These are phyloP conservation scores for Salpingus planirostris DNA, from an alignment of 2,888 invertebrate genomes.

Conservation along the genomic window DNA sequence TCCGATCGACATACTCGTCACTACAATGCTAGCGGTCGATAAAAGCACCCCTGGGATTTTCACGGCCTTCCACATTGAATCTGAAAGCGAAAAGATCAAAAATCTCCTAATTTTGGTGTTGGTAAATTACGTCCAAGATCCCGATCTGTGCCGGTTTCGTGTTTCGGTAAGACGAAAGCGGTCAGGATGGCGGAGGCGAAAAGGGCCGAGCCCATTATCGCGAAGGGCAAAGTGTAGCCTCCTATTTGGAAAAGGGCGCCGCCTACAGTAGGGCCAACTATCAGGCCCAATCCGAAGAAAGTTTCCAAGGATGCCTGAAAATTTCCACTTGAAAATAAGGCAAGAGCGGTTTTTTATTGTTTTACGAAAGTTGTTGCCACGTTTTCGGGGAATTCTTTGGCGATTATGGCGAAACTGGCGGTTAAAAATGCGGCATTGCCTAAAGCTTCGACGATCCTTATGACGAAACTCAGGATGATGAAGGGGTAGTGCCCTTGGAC, in stretches of 20 bases:
- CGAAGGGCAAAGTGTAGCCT: constrained; percentile 74
- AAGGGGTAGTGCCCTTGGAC: constrained; percentile 63
- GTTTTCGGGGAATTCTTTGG: constrained; percentile 78
- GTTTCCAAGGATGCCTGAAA: constrained; percentile 71
- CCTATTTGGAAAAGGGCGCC: constrained; percentile 73
- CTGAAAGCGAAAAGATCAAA: constrained; percentile 37
- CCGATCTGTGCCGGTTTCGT: constrained; percentile 49
- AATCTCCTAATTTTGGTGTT: not conserved
- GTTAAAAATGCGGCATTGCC: constrained; percentile 82
- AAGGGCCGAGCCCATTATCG: constrained; percentile 64
- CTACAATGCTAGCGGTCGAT: constrained; percentile 62
- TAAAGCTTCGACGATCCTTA: constrained; percentile 74
- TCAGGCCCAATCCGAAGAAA: constrained; percentile 78
- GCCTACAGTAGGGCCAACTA: constrained; percentile 85
- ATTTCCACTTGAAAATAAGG: no score
- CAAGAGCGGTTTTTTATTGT: no score
- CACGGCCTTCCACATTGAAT: constrained; percentile 55
- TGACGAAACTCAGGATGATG: constrained; percentile 67
- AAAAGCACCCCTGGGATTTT: constrained; percentile 67
- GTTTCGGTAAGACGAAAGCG: constrained; percentile 60
- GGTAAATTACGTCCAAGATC: constrained; percentile 51
- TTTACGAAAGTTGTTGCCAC: constrained; percentile 79
- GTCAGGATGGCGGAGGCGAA: constrained; percentile 69
- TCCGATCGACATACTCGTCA: constrained; percentile 73
- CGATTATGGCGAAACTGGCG: constrained; percentile 79